Evolutionary conservation across 2,888 invertebrate species (phyloP), one percentile per base, ranked within the genome.

Genomic region (Tortrix viridana): DNA sequence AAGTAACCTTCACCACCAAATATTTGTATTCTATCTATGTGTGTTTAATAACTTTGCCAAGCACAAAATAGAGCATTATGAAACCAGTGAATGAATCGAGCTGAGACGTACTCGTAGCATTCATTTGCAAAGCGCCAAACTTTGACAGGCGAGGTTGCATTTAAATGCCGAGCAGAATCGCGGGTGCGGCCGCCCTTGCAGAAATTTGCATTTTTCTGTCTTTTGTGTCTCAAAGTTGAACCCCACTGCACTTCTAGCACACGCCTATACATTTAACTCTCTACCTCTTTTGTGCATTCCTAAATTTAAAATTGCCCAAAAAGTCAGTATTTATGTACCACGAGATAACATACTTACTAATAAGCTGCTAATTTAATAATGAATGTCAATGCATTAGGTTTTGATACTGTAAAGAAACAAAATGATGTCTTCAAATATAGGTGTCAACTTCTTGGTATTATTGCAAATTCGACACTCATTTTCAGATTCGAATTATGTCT

Each of bases 81-180:
- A 52, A 38, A 57, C 44, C 47, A 46, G 52, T 26, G 55, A 68
- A 64, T 57, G 59, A 67, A 60, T 65, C 69, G 66, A 70, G 67
- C 67, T 69, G 68, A 72, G 73, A 75, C 67, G 71, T n/a, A n/a
- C n/a, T n/a, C n/a, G n/a, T 75, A 71, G 76, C 81, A 83, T 83
- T 86, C 80, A 84, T 85, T 87, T 82, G 80, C 76, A 80, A 82
- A 79, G 72, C 78, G 77, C 76, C 74, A 82, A 86, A 85, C 78
- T 87, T 86, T 85, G 82, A 82, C 84, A 87, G 85, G 84, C 84
- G 79, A 74, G 82, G 81, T 80, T 86, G 85, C 84, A 86, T 88
- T 88, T 86, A 82, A 87, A 87, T 85, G 80, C 72, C 79, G 72
- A 74, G 72, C 75, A 69, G 70, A 74, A 73, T 66, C 74, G 71